Conservation (phyloP, 2,888 invertebrate genomes). For the Heliconius sara region DNA sequence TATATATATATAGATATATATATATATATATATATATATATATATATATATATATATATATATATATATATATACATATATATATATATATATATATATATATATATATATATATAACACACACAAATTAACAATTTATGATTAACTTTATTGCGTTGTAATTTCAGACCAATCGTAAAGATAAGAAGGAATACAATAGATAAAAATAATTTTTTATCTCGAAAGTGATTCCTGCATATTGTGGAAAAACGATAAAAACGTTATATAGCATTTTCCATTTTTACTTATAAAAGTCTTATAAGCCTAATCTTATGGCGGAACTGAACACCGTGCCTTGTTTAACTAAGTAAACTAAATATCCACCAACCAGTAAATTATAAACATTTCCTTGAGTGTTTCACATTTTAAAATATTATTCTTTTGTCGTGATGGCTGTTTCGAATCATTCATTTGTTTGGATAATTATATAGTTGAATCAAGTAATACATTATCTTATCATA, state of each 20-base stretch:
- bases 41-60: not conserved
- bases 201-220: not conserved
- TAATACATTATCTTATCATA: not conserved
- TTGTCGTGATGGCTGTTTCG: not conserved
- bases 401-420: conserved; percentile 4
- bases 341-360: not conserved
- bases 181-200: conserved; percentile 9
- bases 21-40: too few species aligned
- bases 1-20: too few species aligned
- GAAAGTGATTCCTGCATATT: not conserved
- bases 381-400: not conserved
- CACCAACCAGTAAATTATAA: not conserved
- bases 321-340: not conserved
- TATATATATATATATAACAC: not conserved
- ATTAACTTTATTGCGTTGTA: not conserved
- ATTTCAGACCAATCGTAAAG: not conserved
- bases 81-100: too few species aligned
- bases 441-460: not conserved
- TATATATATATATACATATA: too few species aligned
- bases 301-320: not conserved
- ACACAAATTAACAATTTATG: not conserved
- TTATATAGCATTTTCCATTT: not conserved
- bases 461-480: not conserved
- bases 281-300: not conserved
- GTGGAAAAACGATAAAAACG: not conserved